Percentiles rank a stretch among this genome's conserved stretches.
Evolutionary conservation across 2,888 invertebrate genomes (phyloP).

Genomic region (Tachina fera): DNA sequence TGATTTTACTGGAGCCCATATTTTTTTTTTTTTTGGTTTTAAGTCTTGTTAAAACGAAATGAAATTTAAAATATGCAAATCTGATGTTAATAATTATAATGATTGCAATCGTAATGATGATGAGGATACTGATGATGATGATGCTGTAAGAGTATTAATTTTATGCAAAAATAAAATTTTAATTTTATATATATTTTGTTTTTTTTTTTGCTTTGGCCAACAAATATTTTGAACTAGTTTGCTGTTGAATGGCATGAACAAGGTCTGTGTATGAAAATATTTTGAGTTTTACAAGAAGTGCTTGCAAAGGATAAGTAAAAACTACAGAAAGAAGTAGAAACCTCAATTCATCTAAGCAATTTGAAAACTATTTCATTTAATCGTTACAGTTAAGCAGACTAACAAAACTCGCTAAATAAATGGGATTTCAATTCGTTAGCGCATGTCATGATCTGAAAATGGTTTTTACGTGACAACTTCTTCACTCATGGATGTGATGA

Average conservation of each 20-base stretch:
- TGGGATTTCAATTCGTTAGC: no score
- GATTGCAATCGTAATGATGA: slow-evolving; percentile 3
- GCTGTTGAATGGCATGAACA: slow-evolving; percentile 37
- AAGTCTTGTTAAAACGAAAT: slow-evolving; percentile 51
- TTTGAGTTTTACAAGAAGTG: slow-evolving; percentile 11
- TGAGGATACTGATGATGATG: neutral
- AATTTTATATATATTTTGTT: neutral
- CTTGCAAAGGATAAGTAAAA: neutral
- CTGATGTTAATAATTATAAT: slow-evolving; percentile 26
- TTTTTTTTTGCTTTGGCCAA: neutral
- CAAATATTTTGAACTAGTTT: slow-evolving; percentile 20
- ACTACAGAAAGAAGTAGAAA: slow-evolving; percentile 3
- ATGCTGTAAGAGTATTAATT: neutral
- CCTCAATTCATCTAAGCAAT: slow-evolving; percentile 32
- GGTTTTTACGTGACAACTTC: no score
- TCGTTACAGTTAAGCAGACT: no score
- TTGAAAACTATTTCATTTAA: neutral
- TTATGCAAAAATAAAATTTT: neutral
- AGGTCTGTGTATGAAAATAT: slow-evolving; percentile 36
- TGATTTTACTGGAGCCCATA: slow-evolving; percentile 2
- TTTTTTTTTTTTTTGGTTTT: neutral
- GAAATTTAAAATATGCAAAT: slow-evolving; percentile 55
- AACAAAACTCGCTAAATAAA: no score
- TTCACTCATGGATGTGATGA: no score
- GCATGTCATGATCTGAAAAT: no score